Conservation (phyloP, 2,797 vertebrate species). For the Microcaecilia unicolor region DNA sequence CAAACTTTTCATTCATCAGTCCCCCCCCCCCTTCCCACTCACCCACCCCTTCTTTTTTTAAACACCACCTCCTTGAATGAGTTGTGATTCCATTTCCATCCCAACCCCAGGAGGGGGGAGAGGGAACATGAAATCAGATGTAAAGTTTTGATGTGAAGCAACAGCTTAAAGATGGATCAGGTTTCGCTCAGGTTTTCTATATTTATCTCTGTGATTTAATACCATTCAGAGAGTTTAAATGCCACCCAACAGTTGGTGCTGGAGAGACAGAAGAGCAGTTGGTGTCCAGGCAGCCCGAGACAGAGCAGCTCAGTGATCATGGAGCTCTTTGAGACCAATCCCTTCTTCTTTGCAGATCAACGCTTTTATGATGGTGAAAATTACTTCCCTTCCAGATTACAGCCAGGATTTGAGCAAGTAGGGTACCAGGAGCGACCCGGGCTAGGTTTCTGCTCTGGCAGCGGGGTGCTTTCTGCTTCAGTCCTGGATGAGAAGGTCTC, state of each 20-base stretch:
- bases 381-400: slow-evolving; percentile 78
- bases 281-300: slow-evolving; percentile 50
- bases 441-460: slow-evolving; percentile 65
- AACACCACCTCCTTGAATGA: too few species aligned
- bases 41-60: too few species aligned
- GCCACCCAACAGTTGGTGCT: slow-evolving; percentile 94
- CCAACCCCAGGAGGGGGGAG: too few species aligned
- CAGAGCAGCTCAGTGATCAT: slow-evolving; percentile 51
- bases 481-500: slow-evolving; percentile 79
- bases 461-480: slow-evolving; percentile 35
- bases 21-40: slow-evolving; percentile 20
- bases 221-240: slow-evolving; percentile 96
- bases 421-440: slow-evolving; percentile 73
- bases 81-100: too few species aligned
- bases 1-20: too few species aligned
- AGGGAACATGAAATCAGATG: slow-evolving; percentile 76
- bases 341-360: slow-evolving; percentile 92
- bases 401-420: slow-evolving; percentile 65
- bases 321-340: slow-evolving; percentile 97
- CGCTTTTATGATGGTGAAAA: slow-evolving; percentile 91
- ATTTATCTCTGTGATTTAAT: slow-evolving; percentile 98
- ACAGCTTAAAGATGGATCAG: slow-evolving; percentile 94
- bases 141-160: slow-evolving; percentile 91
- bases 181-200: slow-evolving; percentile 93
- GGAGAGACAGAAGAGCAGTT: slow-evolving; percentile 67